Conservation (phyloP, 2,888 invertebrate species). For the Trichacis sp. region DNA sequence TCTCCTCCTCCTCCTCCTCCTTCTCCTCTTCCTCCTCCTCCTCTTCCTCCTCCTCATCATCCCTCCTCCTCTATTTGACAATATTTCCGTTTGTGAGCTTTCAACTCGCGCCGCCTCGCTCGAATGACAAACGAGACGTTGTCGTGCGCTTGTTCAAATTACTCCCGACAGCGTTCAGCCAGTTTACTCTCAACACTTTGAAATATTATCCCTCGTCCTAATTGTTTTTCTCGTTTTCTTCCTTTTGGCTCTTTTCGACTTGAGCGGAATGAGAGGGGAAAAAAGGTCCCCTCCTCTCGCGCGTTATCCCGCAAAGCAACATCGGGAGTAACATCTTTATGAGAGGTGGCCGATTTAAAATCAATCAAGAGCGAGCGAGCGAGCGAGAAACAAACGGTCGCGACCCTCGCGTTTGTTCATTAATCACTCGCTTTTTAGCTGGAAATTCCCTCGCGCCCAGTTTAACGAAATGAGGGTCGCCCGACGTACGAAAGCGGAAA, state of each 20-base stretch:
- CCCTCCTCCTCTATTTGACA: conserved; percentile 6
- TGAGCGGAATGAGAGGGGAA: no score
- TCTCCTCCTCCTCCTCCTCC: no score
- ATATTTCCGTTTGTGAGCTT: conserved; percentile 14
- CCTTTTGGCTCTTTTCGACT: conserved; percentile 1
- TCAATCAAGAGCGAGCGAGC: conserved; percentile 55
- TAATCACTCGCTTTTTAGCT: conserved; percentile 67
- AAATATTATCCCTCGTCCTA: conserved; percentile 61
- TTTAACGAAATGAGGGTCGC: conserved; percentile 64
- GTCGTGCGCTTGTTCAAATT: conserved; percentile 67
- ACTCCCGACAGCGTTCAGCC: conserved; percentile 58
- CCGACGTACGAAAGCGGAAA: no score
- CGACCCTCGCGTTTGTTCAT: conserved; percentile 60
- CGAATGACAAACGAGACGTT: conserved; percentile 67
- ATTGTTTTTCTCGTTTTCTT: conserved; percentile 5
- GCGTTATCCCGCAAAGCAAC: not conserved
- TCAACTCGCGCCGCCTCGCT: conserved; percentile 46
- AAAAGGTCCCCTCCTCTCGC: no score
- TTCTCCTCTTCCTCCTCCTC: no score
- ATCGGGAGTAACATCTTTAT: conserved; percentile 3
- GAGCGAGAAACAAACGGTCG: no score
- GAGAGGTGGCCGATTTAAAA: conserved; percentile 57
- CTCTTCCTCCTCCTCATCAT: no score
- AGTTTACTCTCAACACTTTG: conserved; percentile 55
- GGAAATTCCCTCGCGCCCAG: conserved; percentile 66